Percentiles rank a stretch among this genome's conserved stretches.
Conservation (phyloP, 2,113 vertebrate genomes). For the Rhabdornis inornatus region DNA sequence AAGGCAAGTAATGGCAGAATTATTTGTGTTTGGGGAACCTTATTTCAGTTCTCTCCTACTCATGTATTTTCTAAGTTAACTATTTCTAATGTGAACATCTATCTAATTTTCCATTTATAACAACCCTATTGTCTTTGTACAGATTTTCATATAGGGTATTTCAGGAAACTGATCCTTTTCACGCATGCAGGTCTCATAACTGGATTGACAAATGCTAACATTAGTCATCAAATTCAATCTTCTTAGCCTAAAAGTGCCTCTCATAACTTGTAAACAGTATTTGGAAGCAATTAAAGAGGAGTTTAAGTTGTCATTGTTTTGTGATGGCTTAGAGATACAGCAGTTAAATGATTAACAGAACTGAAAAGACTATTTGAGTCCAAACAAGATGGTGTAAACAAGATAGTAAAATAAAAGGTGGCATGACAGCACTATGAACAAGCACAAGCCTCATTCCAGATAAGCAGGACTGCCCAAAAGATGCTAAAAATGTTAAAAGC, state of each 20-base stretch:
- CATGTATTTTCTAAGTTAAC: neutral
- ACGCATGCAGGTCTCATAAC: neutral
- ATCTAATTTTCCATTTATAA: neutral
- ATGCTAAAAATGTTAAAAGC: neutral
- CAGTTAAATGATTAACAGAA: neutral
- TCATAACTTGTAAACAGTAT: neutral
- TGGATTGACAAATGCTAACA: neutral
- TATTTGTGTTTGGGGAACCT: neutral
- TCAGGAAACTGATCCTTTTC: neutral
- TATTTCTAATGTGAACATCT: neutral
- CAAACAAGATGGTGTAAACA: neutral
- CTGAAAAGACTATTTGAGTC: neutral
- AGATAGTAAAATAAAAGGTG: neutral
- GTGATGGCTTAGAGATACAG: neutral
- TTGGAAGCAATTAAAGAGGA: neutral
- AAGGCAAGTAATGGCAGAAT: neutral
- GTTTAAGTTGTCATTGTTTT: neutral
- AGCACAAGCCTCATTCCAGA: neutral
- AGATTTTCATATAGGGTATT: neutral
- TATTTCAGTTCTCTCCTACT: neutral
- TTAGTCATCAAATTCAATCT: neutral
- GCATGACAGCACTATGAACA: neutral
- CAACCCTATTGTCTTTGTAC: neutral
- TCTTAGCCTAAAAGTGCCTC: neutral
- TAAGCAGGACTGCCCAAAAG: neutral